These are phyloP conservation scores for Drosophila atripex DNA, from an alignment of 2,888 invertebrate genomes.

Conservation along the genomic window DNA sequence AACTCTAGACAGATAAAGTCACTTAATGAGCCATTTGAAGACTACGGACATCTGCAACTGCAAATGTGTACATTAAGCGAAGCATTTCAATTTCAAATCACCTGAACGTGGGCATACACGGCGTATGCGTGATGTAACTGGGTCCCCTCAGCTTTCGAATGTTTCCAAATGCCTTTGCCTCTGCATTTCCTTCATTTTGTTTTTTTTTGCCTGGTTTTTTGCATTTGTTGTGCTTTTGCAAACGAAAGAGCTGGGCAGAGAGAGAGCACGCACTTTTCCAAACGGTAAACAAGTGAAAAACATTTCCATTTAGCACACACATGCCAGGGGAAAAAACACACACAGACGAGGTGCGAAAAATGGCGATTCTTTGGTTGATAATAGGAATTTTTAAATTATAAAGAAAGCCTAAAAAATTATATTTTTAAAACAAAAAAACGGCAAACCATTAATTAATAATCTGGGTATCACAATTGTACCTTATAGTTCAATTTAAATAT, in stretches of 20 bases:
- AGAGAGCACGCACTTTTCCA: slow-evolving; percentile 14
- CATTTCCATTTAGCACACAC: slow-evolving; percentile 42
- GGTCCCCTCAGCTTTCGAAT: slow-evolving; percentile 10
- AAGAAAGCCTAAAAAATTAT: neutral
- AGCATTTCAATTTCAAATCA: neutral
- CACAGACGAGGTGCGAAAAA: neutral
- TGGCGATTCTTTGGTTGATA: neutral
- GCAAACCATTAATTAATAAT: too few relatives aligned
- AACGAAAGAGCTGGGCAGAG: neutral
- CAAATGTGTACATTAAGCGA: neutral
- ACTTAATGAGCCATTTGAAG: slow-evolving; percentile 5
- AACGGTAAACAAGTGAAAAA: slow-evolving; percentile 47
- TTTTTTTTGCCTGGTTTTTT: neutral
- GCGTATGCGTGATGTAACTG: slow-evolving; percentile 37
- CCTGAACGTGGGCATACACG: slow-evolving; percentile 32
- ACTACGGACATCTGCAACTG: neutral
- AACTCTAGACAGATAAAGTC: slow-evolving; percentile 3
- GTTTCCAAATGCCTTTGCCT: neutral
- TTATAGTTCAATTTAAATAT: too few relatives aligned
- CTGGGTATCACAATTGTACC: too few relatives aligned
- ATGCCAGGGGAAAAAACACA: slow-evolving; percentile 10
- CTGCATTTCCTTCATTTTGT: neutral
- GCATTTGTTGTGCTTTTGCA: too few relatives aligned
- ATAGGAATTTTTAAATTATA: neutral
- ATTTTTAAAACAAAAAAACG: too few relatives aligned